Percentiles rank a stretch among this genome's conserved stretches.
phyloP scores from a whole-genome alignment of 2,888 invertebrate genomes.

The Aelia acuminata region DNA sequence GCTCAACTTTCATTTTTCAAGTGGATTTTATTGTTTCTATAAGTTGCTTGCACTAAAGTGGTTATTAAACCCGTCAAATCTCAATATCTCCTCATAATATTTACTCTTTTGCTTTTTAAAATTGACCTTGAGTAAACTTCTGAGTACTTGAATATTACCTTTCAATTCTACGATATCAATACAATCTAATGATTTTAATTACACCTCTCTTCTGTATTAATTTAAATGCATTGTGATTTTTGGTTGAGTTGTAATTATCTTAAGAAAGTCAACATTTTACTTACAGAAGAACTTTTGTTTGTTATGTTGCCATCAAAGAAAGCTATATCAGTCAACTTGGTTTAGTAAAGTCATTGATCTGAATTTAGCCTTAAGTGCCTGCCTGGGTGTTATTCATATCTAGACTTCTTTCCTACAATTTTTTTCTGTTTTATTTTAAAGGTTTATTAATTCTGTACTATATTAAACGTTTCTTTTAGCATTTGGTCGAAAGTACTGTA shows the following conservation, averaged over 20 bases:
- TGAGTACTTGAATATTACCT: neutral
- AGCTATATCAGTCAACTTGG: neutral
- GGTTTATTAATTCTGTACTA: neutral
- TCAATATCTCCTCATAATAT: too few relatives aligned
- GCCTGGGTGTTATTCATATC: conserved; percentile 49
- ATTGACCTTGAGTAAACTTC: too few relatives aligned
- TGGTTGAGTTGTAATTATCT: neutral
- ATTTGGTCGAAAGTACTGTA: neutral
- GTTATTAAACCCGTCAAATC: too few relatives aligned
- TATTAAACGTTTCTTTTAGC: neutral
- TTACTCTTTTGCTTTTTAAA: too few relatives aligned
- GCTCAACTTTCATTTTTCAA: too few relatives aligned
- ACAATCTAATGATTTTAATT: neutral
- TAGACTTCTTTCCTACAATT: neutral
- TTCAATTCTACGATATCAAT: neutral
- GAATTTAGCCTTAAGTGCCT: neutral
- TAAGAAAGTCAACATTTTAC: neutral
- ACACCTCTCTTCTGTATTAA: too few relatives aligned
- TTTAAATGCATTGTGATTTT: too few relatives aligned
- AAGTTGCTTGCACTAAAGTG: too few relatives aligned
- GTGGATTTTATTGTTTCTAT: neutral
- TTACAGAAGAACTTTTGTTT: neutral
- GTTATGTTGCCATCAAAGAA: neutral
- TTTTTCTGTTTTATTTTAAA: neutral
- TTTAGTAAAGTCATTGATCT: neutral